Conservation (phyloP, 2,888 invertebrate genomes). For the Coronaproctus castanopsis region DNA sequence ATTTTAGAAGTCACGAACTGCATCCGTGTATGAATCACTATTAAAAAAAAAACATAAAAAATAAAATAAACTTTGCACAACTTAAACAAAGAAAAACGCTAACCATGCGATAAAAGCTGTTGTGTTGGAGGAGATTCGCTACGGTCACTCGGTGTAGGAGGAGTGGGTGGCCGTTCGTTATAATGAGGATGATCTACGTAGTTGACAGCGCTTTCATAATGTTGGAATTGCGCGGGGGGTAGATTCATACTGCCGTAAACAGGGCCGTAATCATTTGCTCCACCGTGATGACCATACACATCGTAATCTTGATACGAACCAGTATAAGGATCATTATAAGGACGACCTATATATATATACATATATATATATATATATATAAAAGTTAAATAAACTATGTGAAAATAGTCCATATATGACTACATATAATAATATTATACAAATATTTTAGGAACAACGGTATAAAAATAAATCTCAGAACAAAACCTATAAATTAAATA, state of each 20-base stretch:
- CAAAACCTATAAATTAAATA: too few species aligned
- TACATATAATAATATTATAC: too few species aligned
- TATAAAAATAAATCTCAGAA: too few species aligned
- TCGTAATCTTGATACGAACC: constrained; percentile 37
- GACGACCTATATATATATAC: constrained; percentile 18
- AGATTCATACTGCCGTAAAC: constrained; percentile 17
- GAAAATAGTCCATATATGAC: too few species aligned
- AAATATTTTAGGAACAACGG: too few species aligned
- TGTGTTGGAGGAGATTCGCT: constrained; percentile 27
- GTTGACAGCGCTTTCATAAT: constrained; percentile 19
- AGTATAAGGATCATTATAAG: constrained; percentile 27
- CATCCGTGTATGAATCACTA: too few species aligned
- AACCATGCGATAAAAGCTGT: constrained; percentile 17
- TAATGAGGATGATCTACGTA: constrained; percentile 23
- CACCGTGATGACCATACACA: constrained; percentile 29
- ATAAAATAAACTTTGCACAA: neutral
- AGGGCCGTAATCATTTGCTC: constrained; percentile 17
- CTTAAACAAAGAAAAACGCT: constrained; percentile 1
- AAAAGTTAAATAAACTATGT: too few species aligned
- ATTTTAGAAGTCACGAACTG: too few species aligned
- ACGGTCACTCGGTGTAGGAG: constrained; percentile 23
- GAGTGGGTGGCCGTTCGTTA: constrained; percentile 24
- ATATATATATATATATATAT: too few species aligned
- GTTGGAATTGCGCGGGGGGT: constrained; percentile 16
- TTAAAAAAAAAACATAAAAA: neutral